These are phyloP conservation scores for Pseudochirops corinnae DNA, from an alignment of 2,797 vertebrate genomes.

Conservation along the genomic window DNA sequence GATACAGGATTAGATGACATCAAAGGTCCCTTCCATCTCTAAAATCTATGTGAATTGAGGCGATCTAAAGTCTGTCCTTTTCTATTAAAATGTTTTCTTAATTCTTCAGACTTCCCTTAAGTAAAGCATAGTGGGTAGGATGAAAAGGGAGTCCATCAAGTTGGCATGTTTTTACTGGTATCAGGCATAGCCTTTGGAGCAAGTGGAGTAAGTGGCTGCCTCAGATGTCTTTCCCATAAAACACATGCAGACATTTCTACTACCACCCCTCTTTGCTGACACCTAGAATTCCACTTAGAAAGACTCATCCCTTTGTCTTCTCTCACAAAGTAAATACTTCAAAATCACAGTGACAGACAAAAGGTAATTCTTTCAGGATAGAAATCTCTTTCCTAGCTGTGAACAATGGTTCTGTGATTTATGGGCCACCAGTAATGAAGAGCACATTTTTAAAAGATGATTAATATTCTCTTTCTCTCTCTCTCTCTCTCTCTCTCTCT, in stretches of 20 bases:
- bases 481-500: background rate
- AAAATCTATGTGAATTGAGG: background rate
- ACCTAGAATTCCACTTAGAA: background rate
- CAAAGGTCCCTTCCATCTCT: background rate
- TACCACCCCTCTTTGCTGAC: background rate
- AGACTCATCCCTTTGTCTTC: background rate
- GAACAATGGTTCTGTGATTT: slow-evolving; percentile 28
- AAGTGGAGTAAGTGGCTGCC: background rate
- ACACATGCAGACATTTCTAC: background rate
- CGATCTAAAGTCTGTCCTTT: background rate
- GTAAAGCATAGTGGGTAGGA: background rate
- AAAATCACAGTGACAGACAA: slow-evolving; percentile 10
- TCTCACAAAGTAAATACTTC: background rate
- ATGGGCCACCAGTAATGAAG: slow-evolving; percentile 27
- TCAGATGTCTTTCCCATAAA: background rate
- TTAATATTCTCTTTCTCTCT: background rate
- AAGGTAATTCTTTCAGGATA: slow-evolving; percentile 40
- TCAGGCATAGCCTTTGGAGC: background rate
- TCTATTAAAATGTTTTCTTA: background rate
- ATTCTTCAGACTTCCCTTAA: background rate
- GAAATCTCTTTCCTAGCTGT: background rate
- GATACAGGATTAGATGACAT: background rate
- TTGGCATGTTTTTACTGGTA: background rate
- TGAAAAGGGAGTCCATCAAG: background rate
- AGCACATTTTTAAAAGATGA: slow-evolving; percentile 15